These are phyloP conservation scores for Zelostemma sp. DNA, from an alignment of 1,140 invertebrate species.

Conservation along the genomic window DNA sequence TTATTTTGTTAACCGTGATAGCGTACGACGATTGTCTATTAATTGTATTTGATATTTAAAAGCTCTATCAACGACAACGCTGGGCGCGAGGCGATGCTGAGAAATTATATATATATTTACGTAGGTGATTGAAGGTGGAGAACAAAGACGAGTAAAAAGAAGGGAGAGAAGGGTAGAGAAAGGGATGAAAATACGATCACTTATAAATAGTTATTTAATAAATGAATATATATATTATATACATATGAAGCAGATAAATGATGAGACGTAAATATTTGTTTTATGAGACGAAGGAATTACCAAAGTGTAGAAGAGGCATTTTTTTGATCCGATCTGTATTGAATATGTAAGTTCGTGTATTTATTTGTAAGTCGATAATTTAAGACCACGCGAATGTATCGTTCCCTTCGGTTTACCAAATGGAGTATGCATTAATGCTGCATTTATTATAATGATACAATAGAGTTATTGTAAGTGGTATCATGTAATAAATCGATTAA, in stretches of 20 bases:
- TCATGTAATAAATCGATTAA: constrained; percentile 64
- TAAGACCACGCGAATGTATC: constrained; percentile 47
- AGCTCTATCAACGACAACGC: constrained; percentile 34
- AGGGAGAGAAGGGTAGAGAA: constrained; percentile 29
- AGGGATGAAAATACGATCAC: constrained; percentile 49
- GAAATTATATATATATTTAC: constrained; percentile 42
- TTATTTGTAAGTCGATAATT: constrained; percentile 57
- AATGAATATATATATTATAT: constrained; percentile 51
- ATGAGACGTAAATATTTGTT: constrained; percentile 51
- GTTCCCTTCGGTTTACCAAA: constrained; percentile 49
- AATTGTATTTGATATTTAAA: constrained; percentile 49
- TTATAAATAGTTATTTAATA: constrained; percentile 58
- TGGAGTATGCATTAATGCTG: constrained; percentile 56
- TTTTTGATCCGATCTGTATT: constrained; percentile 48
- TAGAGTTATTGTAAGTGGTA: constrained; percentile 62
- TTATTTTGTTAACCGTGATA: constrained; percentile 65
- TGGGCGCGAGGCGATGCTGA: constrained; percentile 27
- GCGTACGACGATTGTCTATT: constrained; percentile 33
- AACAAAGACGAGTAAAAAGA: constrained; percentile 13
- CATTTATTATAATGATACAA: constrained; percentile 62
- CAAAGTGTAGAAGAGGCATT: constrained; percentile 41
- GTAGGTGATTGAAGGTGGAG: constrained; percentile 32
- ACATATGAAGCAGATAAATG: constrained; percentile 56
- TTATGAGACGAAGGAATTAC: constrained; percentile 47
- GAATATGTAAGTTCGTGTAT: constrained; percentile 60